Evolutionary conservation across 1,140 invertebrate species (phyloP), one percentile per base, ranked within the genome.

Genomic region (Bombus turneri): DNA sequence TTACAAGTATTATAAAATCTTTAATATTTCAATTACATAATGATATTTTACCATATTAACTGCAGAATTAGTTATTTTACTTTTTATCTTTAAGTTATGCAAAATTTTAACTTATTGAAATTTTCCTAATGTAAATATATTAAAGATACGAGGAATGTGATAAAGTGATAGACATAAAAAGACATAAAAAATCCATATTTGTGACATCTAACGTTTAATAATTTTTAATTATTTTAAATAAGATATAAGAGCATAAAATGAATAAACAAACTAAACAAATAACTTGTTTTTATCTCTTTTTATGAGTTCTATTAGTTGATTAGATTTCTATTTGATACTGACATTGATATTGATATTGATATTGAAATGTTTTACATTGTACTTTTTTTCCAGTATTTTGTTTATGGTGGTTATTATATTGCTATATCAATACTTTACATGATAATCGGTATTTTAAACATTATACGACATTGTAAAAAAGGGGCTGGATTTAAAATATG

Each of bases 351-450:
- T 47, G 47, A 47, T 43, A 59, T 59, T 73, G 43, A 41, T 31
- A 37, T 39, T 47, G 28, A 37, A 53, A 5, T 43, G 10, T 25
- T 41, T 41, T 31, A 79, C 28, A 34, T 34, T 82, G 1, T 41
- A 25, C 59, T 39, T 34, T 81, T 88, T 78, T 96, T 96, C 89
- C 94, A 97, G 96, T 97, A 96, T 93, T 91, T 96, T 57, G 95
- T 97, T 9, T 97, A 97, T 91, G 96, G 96, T 15, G 93, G 95
- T 22, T 97, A 97, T 91, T 97, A 96, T 89, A 87, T 95, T 28
- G 81, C 94, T 28, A 92, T 97, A 76, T 95, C 96, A 64, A 85
- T 94, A 34, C 78, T 96, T 68, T 97, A 96, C 87, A 85, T 93
- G 57, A 41, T 94, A 47, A 93, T 95, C 85, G 93, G 93, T 34